Percentiles rank a stretch among this genome's conserved stretches.
Conservation (phyloP, 2,888 invertebrate species). For the Hetaerina titia region DNA sequence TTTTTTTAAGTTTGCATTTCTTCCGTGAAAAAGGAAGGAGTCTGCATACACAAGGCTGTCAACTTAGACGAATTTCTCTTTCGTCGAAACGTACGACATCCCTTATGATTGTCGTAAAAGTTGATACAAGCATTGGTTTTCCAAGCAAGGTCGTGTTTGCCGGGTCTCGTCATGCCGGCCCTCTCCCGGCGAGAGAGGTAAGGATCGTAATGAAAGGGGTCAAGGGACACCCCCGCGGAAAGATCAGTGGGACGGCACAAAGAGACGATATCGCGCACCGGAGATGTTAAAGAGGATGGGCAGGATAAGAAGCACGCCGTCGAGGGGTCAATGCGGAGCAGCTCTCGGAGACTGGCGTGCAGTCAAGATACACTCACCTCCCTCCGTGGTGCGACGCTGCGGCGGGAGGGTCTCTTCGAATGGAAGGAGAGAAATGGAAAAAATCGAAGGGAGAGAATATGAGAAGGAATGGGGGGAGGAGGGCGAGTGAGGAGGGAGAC, state of each 20-base stretch:
- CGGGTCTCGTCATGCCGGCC: neutral
- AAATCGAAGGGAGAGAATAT: neutral
- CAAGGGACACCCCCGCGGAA: neutral
- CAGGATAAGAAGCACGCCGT: neutral
- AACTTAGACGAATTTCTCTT: too few relatives aligned
- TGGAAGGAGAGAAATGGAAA: neutral
- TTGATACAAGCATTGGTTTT: too few relatives aligned
- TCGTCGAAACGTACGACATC: too few relatives aligned
- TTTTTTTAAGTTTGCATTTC: too few relatives aligned
- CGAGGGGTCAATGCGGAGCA: neutral
- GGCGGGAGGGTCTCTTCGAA: neutral
- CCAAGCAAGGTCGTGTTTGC: too few relatives aligned
- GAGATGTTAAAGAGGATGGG: neutral
- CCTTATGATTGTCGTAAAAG: too few relatives aligned
- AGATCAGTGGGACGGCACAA: neutral
- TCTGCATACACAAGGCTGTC: too few relatives aligned
- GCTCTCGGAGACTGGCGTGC: conserved; percentile 9
- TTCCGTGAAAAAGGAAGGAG: too few relatives aligned
- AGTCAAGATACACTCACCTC: conserved; percentile 36
- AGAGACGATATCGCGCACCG: neutral
- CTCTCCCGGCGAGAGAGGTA: neutral
- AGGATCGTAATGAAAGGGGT: neutral
- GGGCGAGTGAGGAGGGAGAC: neutral
- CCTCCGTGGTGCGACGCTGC: neutral
- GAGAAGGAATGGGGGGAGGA: neutral